Evolutionary conservation across 2,113 vertebrate genomes (phyloP), one percentile per base, ranked within the genome.

Genomic region (Bubo blakistoni): DNA sequence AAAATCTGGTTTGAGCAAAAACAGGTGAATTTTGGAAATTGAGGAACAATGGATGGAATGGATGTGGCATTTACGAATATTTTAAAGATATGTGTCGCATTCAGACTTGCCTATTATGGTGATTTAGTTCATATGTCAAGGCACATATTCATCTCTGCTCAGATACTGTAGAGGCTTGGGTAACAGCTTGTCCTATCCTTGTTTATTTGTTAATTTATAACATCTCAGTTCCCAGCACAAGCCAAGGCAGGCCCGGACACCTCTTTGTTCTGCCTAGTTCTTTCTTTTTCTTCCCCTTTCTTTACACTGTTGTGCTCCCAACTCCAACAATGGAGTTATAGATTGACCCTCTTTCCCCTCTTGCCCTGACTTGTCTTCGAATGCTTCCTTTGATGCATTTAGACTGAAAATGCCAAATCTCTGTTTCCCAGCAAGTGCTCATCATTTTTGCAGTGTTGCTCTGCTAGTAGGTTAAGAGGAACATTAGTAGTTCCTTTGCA

Each of bases 201-300:
- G 61, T 93, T 95, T 96, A 93, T 92, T 92, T 94, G 72, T 84
- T 95, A 88, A 95, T 96, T 91, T 96, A 91, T 94, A 88, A 52
- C 69, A 57, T 86, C 73, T 86, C 72, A 7, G 51, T 92, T 86
- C 80, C 62, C 69, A 93, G 72, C 65, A 72, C 61, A 94, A 88
- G 54, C 72, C 63, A 81, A 51, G 24, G 52, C 83, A 84, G 63
- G 81, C 82, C 80, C 0, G 4, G 47, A 38, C 76, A 40, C 24
- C 81, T 92, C 88, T 95, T 94, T 95, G 80, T 94, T 89, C 88
- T 82, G 58, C 70, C n/a, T 62, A 59, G 27, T 61, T 84, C 69
- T 79, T 77, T 92, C 22, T 61, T 57, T 36, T 66, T 49, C 44
- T 34, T 7, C 8, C 6, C 27, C 29, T 84, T 85, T 93, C 78